These are phyloP conservation scores for Etia nguti DNA, from an alignment of 2,113 vertebrate species.

Conservation along the genomic window DNA sequence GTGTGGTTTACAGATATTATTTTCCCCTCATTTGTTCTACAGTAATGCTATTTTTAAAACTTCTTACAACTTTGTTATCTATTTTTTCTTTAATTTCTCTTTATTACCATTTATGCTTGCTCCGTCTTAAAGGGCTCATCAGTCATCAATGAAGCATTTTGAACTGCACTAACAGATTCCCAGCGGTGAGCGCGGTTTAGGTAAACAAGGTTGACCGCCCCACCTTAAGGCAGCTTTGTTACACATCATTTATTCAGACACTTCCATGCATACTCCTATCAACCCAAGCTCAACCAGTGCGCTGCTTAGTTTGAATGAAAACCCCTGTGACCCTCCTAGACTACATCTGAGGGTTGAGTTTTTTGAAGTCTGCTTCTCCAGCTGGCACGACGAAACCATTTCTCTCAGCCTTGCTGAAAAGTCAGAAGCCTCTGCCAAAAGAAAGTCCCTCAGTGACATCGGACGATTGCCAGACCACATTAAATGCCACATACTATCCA, in stretches of 20 bases:
- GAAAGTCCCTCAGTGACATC: constrained; percentile 47
- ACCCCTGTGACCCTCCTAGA: background rate
- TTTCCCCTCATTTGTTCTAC: background rate
- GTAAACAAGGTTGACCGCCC: background rate
- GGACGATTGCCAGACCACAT: constrained; percentile 71
- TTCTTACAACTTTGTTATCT: background rate
- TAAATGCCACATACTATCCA: constrained; percentile 75
- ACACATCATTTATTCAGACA: background rate
- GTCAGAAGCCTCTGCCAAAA: constrained; percentile 48
- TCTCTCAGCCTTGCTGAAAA: constrained; percentile 39
- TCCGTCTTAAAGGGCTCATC: background rate
- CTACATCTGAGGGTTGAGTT: background rate
- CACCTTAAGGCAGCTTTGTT: background rate
- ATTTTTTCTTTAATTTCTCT: background rate
- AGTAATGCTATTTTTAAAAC: background rate
- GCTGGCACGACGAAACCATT: background rate
- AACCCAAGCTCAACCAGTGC: background rate
- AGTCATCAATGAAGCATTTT: background rate
- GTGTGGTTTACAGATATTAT: background rate
- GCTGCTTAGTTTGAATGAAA: background rate
- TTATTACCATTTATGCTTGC: background rate
- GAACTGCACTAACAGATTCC: background rate
- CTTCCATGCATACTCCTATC: background rate
- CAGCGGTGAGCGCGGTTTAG: background rate
- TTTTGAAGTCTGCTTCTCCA: background rate